Base-by-base conservation (phyloP, 2,888 invertebrate genomes). In the Ecdyonurus torrentis region DNA sequence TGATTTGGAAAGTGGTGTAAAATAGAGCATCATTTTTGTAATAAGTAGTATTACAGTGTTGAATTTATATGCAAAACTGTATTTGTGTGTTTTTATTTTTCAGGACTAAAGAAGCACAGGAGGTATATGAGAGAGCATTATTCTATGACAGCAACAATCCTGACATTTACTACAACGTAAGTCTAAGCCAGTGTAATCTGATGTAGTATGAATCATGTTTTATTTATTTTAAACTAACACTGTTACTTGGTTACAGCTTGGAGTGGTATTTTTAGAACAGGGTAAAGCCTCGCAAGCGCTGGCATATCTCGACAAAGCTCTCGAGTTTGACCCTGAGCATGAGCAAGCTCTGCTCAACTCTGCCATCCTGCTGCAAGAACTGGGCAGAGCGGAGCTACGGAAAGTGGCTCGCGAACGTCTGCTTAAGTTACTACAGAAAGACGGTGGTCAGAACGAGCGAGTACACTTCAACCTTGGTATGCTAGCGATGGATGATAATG, bases 391-490 rank as follows among this genome's bases (percentile, higher is more conserved):
- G 0, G 88, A 89, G 70, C 76, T 90, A 64, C 80, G 92, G 64
- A 86, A 87, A 72, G 79, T 90, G 22, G 91, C 92, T 1, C 78
- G 87, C 63, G 86, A 90, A 70, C 79, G 96, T 61, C 81, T 96
- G 2, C 78, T 90, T 52, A 89, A 89, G 70, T 80, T 96, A 50
- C 77, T 93, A 59, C 82, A 86, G 69, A 87, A 87, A 68, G 72
- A 71, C 62, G 63, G 63, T 65, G 23, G 25, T 10, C 61, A 60
- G n/a, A 95, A 96, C 74, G 93, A 95, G 73, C 83, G 94, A 65
- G 89, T 95, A 2, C 91, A 91, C 75, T 97, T 97, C 76, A 95
- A 96, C 78, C 79, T 95, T 63, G 96, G 94, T 67, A 96, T 97
- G 96, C 77, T 97, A 58, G 89, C 94, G 55, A 96, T 95, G 94